Evolutionary conservation across 2,113 vertebrate species (phyloP).

Genomic region (Arvicanthis niloticus): DNA sequence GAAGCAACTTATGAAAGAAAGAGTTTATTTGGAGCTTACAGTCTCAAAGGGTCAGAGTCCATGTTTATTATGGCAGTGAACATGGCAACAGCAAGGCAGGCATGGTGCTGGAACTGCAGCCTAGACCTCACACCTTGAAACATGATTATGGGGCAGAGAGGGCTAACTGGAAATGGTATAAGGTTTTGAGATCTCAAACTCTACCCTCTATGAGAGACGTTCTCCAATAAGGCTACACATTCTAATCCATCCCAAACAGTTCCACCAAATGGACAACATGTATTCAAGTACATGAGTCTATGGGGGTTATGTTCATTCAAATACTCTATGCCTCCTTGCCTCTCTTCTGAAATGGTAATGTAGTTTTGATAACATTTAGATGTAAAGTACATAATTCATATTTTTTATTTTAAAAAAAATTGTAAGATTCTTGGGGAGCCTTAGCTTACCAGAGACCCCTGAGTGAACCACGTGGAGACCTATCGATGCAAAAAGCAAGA

Average conservation of each 20-base stretch:
- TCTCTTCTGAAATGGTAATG: not conserved
- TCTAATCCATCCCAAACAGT: not conserved
- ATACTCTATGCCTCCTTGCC: too few relatives aligned
- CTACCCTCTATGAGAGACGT: not conserved
- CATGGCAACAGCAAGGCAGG: not conserved
- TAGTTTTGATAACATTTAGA: not conserved
- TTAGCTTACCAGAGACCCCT: too few relatives aligned
- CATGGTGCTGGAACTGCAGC: not conserved
- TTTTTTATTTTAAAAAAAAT: not conserved
- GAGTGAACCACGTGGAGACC: too few relatives aligned
- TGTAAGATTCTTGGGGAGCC: too few relatives aligned
- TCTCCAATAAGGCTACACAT: not conserved
- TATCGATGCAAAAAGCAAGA: too few relatives aligned
- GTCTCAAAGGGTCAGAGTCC: not conserved
- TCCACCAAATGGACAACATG: not conserved
- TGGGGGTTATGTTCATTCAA: not conserved
- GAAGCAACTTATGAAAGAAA: not conserved
- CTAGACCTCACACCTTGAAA: not conserved
- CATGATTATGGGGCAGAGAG: not conserved
- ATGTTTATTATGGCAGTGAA: not conserved
- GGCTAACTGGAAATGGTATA: not conserved
- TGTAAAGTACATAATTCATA: not conserved
- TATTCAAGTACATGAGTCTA: not conserved
- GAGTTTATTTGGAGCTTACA: not conserved
- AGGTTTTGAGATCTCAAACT: not conserved